Conservation (phyloP, 2,113 vertebrate species). For the Tringa solitaria region DNA sequence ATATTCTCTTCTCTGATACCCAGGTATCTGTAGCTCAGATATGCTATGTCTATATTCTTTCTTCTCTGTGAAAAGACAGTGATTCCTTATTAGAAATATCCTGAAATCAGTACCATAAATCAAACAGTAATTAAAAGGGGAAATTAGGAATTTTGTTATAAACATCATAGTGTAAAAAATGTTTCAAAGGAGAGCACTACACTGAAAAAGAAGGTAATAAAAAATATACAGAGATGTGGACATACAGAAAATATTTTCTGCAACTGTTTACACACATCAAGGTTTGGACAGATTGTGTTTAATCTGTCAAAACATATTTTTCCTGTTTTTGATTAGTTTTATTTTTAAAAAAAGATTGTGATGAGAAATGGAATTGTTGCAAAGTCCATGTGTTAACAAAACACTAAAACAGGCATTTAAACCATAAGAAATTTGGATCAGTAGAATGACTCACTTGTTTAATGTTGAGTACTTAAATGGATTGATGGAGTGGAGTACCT, state of each 20-base stretch:
- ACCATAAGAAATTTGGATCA: background rate
- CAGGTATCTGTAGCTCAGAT: background rate
- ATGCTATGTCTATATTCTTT: background rate
- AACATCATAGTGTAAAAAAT: background rate
- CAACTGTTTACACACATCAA: background rate
- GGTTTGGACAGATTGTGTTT: slow-evolving; percentile 1
- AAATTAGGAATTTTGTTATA: background rate
- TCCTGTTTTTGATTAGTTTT: background rate
- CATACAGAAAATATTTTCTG: background rate
- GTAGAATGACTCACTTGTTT: background rate
- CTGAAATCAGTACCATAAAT: background rate
- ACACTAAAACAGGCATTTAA: background rate
- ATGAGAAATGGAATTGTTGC: background rate
- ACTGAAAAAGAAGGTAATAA: background rate
- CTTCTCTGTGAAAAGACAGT: background rate
- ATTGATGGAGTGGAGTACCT: background rate
- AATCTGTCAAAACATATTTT: background rate
- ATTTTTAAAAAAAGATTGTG: background rate
- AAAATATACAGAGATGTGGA: background rate
- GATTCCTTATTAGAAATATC: background rate
- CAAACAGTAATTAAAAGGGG: background rate
- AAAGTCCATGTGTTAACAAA: background rate
- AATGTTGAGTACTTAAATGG: background rate
- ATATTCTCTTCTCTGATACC: background rate
- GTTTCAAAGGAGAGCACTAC: background rate